A percentile compares a stretch with the other conserved stretches of the same genome.
phyloP scores from a whole-genome alignment of 2,113 vertebrate species.

The Lipotes vexillifer region DNA sequence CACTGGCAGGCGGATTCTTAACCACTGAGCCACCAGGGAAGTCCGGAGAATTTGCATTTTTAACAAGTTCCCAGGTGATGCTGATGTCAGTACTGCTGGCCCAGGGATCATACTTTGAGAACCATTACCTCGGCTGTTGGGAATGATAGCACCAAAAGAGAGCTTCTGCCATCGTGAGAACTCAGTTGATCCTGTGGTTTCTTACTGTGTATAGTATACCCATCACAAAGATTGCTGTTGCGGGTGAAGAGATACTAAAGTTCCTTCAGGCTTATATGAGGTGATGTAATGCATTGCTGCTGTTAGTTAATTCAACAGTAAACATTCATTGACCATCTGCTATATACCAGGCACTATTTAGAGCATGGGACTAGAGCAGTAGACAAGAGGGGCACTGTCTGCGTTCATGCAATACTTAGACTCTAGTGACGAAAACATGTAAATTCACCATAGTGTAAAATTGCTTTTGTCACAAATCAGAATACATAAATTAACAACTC shows the following conservation, averaged over 20 bases:
- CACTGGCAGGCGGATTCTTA: too few relatives aligned
- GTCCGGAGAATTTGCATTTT: not conserved
- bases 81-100: not conserved
- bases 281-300: not conserved
- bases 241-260: not conserved
- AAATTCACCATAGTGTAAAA: not conserved
- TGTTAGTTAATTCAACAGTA: not conserved
- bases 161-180: not conserved
- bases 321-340: not conserved
- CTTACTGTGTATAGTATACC: not conserved
- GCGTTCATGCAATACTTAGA: not conserved
- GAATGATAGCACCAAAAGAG: not conserved
- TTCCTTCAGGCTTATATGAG: not conserved
- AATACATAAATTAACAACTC: not conserved
- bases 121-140: not conserved
- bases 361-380: not conserved
- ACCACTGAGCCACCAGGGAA: too few relatives aligned
- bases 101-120: not conserved
- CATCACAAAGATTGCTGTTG: not conserved
- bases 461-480: not conserved
- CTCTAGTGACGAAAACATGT: not conserved
- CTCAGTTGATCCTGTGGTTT: not conserved
- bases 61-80: not conserved
- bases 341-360: not conserved
- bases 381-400: not conserved